Evolutionary conservation across 2,113 vertebrate species (phyloP), one percentile per base, ranked within the genome.

Genomic region (Potamarius usumacintae): DNA sequence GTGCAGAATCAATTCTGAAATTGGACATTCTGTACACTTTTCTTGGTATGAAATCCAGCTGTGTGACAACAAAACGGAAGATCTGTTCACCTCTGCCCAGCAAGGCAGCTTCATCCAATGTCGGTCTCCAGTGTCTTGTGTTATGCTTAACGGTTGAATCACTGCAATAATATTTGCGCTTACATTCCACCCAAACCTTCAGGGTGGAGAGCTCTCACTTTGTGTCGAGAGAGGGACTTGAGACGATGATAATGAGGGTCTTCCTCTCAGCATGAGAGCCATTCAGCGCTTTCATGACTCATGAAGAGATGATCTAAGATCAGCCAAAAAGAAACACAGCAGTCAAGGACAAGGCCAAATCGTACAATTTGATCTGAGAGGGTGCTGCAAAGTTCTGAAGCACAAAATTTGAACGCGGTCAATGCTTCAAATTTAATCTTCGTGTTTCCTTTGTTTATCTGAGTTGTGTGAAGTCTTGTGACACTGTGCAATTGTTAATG

Each of bases 401-500:
- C n/a, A 76, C 78, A 72, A 85, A 87, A 86, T 67, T 62, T 90
- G 90, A 48, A 34, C 71, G 52, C 17, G 53, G 67, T 62, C 27
- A 34, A 58, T 20, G n/a, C 4, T 25, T 74, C 34, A 82, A 53
- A 85, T 57, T 87, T 83, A 69, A 60, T 52, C 76, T 34, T 58
- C 55, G 85, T 48, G 34, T 82, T 94, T 76, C 80, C 89, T 85
- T 91, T 93, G 86, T 91, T 90, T 89, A 69, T 88, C 89, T 91
- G 88, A 88, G 89, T 87, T 89, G 91, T 91, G 91, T 90, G 91
- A 91, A 91, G 87, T 94, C 91, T 91, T 90, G 90, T 89, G 91
- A 91, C 89, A 91, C 87, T 92, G 85, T 92, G 92, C 85, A 85
- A 91, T 94, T 91, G 92, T 94, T 94, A 95, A 94, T 93, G 93